phyloP scores from a whole-genome alignment of 2,113 vertebrate species.

The Sciurus niger region DNA sequence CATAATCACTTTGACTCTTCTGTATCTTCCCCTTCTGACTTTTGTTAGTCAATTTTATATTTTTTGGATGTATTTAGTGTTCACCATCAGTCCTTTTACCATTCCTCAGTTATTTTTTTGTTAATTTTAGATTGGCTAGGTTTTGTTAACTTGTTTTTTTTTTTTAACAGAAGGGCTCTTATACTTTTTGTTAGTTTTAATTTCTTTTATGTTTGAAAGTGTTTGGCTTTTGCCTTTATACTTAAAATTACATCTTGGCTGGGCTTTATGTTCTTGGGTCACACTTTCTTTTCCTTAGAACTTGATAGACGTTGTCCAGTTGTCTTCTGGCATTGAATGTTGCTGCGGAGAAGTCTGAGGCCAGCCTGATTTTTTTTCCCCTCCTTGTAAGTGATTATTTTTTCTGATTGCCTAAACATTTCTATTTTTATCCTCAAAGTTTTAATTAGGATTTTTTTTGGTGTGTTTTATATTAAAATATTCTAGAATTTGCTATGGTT shows the following conservation, averaged over 20 bases:
- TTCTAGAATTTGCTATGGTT: not conserved
- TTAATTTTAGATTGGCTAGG: constrained; percentile 44
- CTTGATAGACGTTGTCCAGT: constrained; percentile 48
- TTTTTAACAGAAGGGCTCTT: not conserved
- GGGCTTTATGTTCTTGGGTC: constrained; percentile 71
- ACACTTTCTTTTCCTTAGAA: constrained; percentile 73
- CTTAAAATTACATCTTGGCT: constrained; percentile 31
- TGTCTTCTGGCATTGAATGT: constrained; percentile 59
- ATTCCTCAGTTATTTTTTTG: not conserved
- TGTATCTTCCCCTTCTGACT: not conserved
- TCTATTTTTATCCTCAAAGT: constrained; percentile 49
- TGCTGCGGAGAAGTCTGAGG: constrained; percentile 53
- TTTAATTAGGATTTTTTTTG: constrained; percentile 42
- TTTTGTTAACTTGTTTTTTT: constrained; percentile 1
- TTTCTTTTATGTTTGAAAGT: constrained; percentile 54
- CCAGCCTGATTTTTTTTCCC: constrained; percentile 57
- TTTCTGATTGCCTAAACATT: constrained; percentile 62
- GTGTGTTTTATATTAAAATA: constrained; percentile 25
- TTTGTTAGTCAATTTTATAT: constrained; percentile 50
- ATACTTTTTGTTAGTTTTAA: not conserved
- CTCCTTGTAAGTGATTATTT: constrained; percentile 69
- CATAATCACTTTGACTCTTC: constrained; percentile 31
- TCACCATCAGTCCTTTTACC: constrained; percentile 17
- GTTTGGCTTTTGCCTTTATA: constrained; percentile 60
- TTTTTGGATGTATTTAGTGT: not conserved